These are phyloP conservation scores for Acanthopleura granulata DNA, from an alignment of 2,888 invertebrate genomes.

Conservation along the genomic window DNA sequence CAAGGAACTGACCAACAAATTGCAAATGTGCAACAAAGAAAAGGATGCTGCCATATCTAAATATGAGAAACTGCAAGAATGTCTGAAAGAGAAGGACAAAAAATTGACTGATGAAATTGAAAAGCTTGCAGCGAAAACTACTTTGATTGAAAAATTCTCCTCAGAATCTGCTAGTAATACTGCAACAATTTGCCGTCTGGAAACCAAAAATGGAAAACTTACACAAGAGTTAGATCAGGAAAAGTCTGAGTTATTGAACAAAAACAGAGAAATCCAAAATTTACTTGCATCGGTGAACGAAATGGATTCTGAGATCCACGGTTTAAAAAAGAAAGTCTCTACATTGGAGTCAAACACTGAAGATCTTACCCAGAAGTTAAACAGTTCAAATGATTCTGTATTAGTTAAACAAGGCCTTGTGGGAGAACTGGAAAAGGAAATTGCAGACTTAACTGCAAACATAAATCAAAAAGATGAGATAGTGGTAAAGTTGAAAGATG, in stretches of 20 bases:
- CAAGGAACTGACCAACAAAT: background rate
- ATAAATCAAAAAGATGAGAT: background rate
- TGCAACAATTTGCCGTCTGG: too few species aligned
- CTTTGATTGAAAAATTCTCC: too few species aligned
- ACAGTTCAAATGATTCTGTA: background rate
- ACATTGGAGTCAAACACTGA: background rate
- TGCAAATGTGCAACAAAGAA: background rate
- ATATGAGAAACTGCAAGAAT: conserved; percentile 19
- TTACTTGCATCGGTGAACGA: conserved; percentile 30
- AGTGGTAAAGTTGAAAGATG: background rate
- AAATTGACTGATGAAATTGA: conserved; percentile 9
- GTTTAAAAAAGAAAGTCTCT: background rate
- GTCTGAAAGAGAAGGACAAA: conserved; percentile 20
- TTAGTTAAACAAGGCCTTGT: background rate
- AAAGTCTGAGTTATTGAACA: conserved; percentile 31
- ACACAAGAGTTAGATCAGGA: background rate
- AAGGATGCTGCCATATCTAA: conserved; percentile 12
- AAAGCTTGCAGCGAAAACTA: background rate
- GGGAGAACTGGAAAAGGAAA: background rate
- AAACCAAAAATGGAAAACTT: background rate
- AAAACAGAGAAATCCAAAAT: conserved; percentile 32
- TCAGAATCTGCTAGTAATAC: too few species aligned
- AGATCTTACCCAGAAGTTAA: background rate
- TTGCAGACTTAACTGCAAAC: background rate
- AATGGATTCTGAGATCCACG: conserved; percentile 17